These are phyloP conservation scores for Phanerotoma sp. DNA, from an alignment of 2,888 invertebrate species.

Conservation along the genomic window DNA sequence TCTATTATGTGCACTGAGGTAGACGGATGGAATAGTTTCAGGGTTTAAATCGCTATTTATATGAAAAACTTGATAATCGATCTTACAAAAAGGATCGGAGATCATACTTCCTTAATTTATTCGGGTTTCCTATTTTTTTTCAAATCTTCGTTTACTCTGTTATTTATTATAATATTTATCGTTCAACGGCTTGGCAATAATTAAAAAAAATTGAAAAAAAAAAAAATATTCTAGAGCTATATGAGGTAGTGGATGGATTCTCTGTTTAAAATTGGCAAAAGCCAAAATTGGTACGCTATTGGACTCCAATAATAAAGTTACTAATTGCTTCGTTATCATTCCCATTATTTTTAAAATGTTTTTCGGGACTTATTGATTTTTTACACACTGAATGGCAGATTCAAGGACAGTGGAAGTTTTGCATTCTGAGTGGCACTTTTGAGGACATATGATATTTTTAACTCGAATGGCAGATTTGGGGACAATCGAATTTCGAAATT, in stretches of 20 bases:
- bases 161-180: neutral
- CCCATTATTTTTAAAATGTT: neutral
- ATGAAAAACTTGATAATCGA: constrained; percentile 5
- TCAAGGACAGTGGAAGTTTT: too few species aligned
- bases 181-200: constrained; percentile 8
- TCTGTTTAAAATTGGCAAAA: constrained; percentile 10
- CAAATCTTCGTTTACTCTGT: too few species aligned
- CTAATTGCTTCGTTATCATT: constrained; percentile 3
- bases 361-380: neutral
- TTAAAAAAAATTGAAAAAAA: constrained; percentile 14
- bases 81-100: constrained; percentile 24
- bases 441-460: too few species aligned
- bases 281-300: constrained; percentile 1
- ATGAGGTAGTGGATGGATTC: constrained; percentile 52
- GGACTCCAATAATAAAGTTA: constrained; percentile 2
- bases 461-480: too few species aligned
- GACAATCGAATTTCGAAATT: too few species aligned
- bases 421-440: too few species aligned
- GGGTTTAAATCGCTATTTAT: constrained; percentile 16
- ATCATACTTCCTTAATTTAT: constrained; percentile 29
- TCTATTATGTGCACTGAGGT: constrained; percentile 54
- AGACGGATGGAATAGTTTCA: constrained; percentile 53
- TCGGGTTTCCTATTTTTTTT: too few species aligned
- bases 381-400: too few species aligned
- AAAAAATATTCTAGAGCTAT: constrained; percentile 10